phyloP scores from a whole-genome alignment of 2,113 vertebrate genomes.

The Tauraco erythrolophus region DNA sequence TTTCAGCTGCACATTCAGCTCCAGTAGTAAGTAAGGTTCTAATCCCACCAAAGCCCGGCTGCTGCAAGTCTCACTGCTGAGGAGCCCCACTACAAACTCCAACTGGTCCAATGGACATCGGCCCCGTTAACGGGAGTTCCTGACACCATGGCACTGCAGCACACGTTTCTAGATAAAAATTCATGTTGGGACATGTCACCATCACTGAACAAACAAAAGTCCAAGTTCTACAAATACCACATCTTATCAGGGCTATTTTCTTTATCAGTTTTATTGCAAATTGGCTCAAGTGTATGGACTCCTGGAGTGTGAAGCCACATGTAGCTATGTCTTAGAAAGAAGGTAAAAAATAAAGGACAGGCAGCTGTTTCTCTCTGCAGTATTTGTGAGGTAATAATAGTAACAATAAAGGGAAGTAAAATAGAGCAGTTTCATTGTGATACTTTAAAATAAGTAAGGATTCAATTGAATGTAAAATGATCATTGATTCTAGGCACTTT shows the following conservation, averaged over 20 bases:
- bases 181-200: background rate
- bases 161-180: background rate
- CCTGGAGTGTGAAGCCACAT: background rate
- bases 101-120: background rate
- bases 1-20: background rate
- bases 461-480: conserved; percentile 10
- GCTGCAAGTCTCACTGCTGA: background rate
- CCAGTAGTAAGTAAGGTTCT: background rate
- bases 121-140: background rate
- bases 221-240: background rate
- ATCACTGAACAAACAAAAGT: background rate
- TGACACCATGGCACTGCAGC: background rate
- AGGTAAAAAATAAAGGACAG: background rate
- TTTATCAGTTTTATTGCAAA: background rate
- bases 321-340: background rate
- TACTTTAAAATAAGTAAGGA: conserved; percentile 35
- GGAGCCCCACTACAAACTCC: background rate
- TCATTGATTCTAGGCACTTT: conserved; percentile 24
- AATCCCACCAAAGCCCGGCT: background rate
- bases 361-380: background rate
- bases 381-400: conserved; percentile 18
- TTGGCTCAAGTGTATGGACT: background rate
- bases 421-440: background rate
- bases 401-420: conserved; percentile 18
- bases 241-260: background rate